Evolutionary conservation across 2,113 vertebrate species (phyloP).

Genomic region (Dissostichus mawsoni): DNA sequence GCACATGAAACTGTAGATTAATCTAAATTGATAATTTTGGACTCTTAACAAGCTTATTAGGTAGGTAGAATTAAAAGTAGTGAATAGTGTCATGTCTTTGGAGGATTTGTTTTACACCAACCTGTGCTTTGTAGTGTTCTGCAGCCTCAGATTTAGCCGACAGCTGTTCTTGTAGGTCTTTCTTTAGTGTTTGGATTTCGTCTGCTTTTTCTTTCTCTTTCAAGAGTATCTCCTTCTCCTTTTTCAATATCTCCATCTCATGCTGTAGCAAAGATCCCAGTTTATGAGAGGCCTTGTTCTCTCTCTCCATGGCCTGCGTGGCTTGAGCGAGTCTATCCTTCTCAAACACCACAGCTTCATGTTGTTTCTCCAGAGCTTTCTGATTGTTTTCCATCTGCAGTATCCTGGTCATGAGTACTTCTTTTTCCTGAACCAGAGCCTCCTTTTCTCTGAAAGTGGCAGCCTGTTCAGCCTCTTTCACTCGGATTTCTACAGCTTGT

Average conservation of each 20-base stretch:
- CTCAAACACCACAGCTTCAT: constrained; percentile 77
- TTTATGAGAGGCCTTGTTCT: constrained; percentile 79
- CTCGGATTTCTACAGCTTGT: constrained; percentile 1
- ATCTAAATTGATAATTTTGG: background rate
- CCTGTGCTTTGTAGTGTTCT: constrained; percentile 93
- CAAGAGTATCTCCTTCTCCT: constrained; percentile 63
- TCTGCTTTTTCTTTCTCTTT: constrained; percentile 70
- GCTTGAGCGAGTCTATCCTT: constrained; percentile 77
- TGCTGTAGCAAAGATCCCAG: constrained; percentile 83
- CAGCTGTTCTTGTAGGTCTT: constrained; percentile 85
- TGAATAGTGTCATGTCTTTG: background rate
- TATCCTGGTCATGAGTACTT: constrained; percentile 65
- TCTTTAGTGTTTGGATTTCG: constrained; percentile 59
- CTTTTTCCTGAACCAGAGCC: constrained; percentile 65
- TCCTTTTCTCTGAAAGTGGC: constrained; percentile 69
- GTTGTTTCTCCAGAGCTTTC: constrained; percentile 32
- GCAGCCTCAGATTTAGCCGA: constrained; percentile 84
- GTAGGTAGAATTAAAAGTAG: too few species aligned
- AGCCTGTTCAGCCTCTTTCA: constrained; percentile 19
- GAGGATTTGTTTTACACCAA: constrained; percentile 57
- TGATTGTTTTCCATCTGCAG: constrained; percentile 41
- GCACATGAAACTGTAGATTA: background rate
- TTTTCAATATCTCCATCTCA: constrained; percentile 78
- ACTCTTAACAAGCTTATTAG: background rate
- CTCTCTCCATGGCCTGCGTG: constrained; percentile 74